These are phyloP conservation scores for Bombus consobrinus DNA, from an alignment of 1,140 invertebrate species.

Conservation along the genomic window DNA sequence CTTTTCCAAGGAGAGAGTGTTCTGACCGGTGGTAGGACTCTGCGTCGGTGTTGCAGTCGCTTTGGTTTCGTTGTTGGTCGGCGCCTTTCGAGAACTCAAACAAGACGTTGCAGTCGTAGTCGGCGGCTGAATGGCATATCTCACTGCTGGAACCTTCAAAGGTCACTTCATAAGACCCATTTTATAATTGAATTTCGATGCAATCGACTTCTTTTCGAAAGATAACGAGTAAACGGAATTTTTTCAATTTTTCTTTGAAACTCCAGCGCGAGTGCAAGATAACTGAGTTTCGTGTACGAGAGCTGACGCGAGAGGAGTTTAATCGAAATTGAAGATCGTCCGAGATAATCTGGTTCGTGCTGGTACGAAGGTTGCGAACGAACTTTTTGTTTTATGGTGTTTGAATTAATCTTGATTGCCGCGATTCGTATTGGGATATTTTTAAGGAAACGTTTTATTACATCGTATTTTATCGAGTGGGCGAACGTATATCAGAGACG, in stretches of 20 bases:
- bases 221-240: background rate
- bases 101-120: constrained; percentile 75
- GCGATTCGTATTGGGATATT: background rate
- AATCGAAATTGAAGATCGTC: background rate
- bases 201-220: background rate
- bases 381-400: background rate
- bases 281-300: background rate
- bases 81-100: constrained; percentile 69
- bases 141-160: constrained; percentile 72
- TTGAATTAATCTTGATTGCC: background rate
- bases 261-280: background rate
- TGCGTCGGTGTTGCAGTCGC: constrained; percentile 73
- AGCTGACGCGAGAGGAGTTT: background rate
- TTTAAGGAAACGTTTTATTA: background rate
- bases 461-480: background rate
- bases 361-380: background rate
- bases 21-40: constrained; percentile 73
- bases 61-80: constrained; percentile 77
- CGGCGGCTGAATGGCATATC: constrained; percentile 70
- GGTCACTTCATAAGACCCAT: constrained; percentile 45
- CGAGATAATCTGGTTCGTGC: background rate
- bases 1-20: constrained; percentile 64
- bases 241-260: background rate
- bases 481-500: background rate
- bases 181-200: background rate